Base-by-base conservation (phyloP, 2,888 invertebrate genomes). In the Prosapia bicincta region DNA sequence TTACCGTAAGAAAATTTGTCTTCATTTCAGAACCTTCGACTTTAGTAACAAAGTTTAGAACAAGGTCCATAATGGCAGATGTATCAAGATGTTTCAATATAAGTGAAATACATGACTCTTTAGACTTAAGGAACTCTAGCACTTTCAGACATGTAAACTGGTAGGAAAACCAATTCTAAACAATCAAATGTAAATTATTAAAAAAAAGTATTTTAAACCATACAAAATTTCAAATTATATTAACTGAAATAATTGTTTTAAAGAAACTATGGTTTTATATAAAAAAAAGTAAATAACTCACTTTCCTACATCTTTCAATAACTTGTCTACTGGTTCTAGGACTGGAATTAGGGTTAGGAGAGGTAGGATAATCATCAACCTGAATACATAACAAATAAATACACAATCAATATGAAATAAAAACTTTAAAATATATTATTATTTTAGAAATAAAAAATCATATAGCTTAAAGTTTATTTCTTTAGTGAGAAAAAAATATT, bases 61-160 rank as follows among this genome's bases (percentile, higher is more conserved):
- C 90, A 82, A 96, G 90, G 89, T 98, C 97, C 89, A 96, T 96
- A 83, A 98, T 93, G 82, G 97, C 97, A 26, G 97, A 97, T 70
- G 97, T 97, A 83, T 94, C 93, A 83, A 98, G 90, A 88, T 98
- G 97, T 83, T 92, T 91, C 84, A 97, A 88, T 84, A 98, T 89
- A 85, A 93, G 90, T 80, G 93, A 91, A 84, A 98, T 90, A 88
- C 97, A 96, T 86, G 93, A 93, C 81, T 93, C 91, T 84, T 93
- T 92, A 78, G 91, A 90, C 86, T 95, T 94, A 84, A 98, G 90
- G 88, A 95, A 97, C 86, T 96, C 95, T 87, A 97, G 89, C 84
- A 97, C 93, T 88, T 96, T 92, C 84, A 95, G 91, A 87, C 94
- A 95, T 86, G 93, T 93, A 85, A 94, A 92, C 89, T 96, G 94